Conservation (phyloP, 2,113 vertebrate genomes). For the Lagopus muta region DNA sequence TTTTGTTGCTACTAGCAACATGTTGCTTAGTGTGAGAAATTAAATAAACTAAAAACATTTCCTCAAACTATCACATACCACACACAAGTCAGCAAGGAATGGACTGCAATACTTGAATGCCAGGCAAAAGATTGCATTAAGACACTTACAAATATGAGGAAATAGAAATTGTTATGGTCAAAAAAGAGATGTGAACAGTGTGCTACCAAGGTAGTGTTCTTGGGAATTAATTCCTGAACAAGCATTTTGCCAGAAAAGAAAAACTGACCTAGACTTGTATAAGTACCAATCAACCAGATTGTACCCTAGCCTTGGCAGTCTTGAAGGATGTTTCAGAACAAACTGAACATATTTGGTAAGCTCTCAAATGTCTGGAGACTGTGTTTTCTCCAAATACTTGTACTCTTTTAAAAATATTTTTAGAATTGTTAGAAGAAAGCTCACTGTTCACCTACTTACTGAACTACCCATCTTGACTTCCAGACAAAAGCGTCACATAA, state of each 20-base stretch:
- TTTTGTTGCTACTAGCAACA: neutral
- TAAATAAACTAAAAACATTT: neutral
- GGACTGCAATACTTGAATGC: neutral
- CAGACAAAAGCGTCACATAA: neutral
- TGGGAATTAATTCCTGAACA: neutral
- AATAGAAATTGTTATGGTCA: conserved; percentile 34
- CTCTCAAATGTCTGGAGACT: neutral
- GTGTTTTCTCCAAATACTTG: neutral
- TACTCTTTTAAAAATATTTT: neutral
- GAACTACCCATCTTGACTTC: neutral
- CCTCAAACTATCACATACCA: neutral
- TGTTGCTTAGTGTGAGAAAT: neutral
- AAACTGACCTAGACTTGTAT: neutral
- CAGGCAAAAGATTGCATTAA: neutral
- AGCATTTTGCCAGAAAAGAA: neutral
- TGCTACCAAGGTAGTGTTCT: neutral
- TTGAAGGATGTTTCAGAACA: neutral
- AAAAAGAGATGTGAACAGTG: neutral
- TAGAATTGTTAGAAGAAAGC: neutral
- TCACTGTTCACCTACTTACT: neutral
- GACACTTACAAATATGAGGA: neutral
- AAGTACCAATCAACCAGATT: neutral
- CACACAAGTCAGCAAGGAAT: neutral
- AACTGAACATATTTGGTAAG: neutral
- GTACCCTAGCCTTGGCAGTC: neutral